phyloP scores from a whole-genome alignment of 2,888 invertebrate genomes.

The Hypomecis atomaria region DNA sequence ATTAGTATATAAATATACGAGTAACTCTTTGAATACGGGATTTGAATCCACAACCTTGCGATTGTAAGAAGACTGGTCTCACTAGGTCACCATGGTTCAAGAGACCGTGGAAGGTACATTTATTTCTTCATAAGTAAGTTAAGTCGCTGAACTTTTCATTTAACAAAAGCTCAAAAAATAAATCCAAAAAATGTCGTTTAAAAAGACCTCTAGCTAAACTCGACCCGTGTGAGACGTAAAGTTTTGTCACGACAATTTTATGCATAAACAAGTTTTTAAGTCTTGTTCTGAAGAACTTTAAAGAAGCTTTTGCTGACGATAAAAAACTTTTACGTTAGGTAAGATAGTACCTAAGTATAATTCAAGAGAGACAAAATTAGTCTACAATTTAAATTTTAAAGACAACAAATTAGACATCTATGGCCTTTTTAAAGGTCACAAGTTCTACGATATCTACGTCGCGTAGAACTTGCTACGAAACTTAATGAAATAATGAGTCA shows the following conservation, averaged over 20 bases:
- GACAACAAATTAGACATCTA: too few species aligned
- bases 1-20: too few species aligned
- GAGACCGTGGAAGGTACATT: too few species aligned
- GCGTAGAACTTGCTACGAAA: constrained; percentile 20
- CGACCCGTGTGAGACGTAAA: constrained; percentile 27
- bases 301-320: constrained; percentile 10
- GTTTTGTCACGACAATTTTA: constrained; percentile 47
- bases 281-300: constrained; percentile 5
- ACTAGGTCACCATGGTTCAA: too few species aligned
- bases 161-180: constrained; percentile 30
- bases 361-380: neutral
- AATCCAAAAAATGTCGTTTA: constrained; percentile 19
- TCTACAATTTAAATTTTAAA: neutral
- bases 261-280: constrained; percentile 45
- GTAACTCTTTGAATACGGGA: too few species aligned
- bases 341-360: neutral
- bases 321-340: constrained; percentile 8
- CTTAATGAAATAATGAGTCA: too few species aligned
- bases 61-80: too few species aligned
- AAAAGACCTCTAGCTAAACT: constrained; percentile 18
- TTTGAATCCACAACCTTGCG: too few species aligned
- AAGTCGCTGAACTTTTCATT: constrained; percentile 23
- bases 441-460: constrained; percentile 14
- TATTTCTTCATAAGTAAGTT: too few species aligned
- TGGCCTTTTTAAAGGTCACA: neutral